These are phyloP conservation scores for Toxonevra muliebris DNA, from an alignment of 2,888 invertebrate species.

Conservation along the genomic window DNA sequence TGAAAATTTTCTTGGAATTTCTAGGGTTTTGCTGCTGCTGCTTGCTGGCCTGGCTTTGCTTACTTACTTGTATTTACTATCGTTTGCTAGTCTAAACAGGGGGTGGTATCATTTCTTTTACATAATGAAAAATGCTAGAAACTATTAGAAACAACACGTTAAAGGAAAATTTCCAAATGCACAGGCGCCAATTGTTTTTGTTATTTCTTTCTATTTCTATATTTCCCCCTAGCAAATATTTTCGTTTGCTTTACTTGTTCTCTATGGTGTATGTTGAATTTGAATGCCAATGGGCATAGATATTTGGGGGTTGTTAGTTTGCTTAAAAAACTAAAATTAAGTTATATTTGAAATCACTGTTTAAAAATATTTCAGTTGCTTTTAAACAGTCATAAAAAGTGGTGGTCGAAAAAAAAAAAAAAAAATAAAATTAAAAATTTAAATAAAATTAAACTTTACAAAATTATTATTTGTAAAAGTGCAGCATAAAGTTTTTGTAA, in stretches of 20 bases:
- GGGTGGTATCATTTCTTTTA: not conserved
- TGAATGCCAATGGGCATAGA: conserved; percentile 10
- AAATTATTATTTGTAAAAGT: not conserved
- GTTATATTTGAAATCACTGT: conserved; percentile 19
- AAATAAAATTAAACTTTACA: not conserved
- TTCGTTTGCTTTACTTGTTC: too few relatives aligned
- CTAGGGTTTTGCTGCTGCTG: conserved; percentile 13
- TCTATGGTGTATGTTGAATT: conserved; percentile 12
- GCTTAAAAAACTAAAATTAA: conserved; percentile 15
- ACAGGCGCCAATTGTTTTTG: conserved; percentile 3
- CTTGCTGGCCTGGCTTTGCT: not conserved
- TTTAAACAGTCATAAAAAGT: conserved; percentile 34
- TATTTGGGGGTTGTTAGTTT: conserved; percentile 21
- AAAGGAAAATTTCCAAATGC: not conserved
- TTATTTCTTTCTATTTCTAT: conserved; percentile 15
- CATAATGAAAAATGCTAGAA: conserved; percentile 4
- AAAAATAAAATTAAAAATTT: conserved; percentile 7
- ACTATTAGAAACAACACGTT: not conserved
- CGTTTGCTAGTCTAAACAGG: not conserved
- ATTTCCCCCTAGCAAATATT: too few relatives aligned
- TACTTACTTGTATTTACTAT: not conserved
- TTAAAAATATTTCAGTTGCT: conserved; percentile 38
- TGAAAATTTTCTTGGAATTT: conserved; percentile 11
- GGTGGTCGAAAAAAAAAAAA: conserved; percentile 7
- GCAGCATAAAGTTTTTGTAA: not conserved